Base-by-base conservation (phyloP, 2,797 vertebrate genomes). In the Tangara arthus region DNA sequence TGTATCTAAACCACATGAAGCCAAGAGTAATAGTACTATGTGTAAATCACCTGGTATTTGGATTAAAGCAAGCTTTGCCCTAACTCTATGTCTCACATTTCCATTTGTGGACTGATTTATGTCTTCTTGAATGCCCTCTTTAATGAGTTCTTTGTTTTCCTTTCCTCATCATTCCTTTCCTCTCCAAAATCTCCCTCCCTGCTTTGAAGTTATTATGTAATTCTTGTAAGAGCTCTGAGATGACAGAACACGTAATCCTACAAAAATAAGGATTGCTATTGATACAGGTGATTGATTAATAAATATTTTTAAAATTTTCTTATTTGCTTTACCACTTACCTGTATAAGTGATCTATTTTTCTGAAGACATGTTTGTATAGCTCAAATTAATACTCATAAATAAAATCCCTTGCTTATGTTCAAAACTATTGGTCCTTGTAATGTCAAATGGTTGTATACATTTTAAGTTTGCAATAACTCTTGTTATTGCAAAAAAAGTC, bases 301-400 rank as follows among this genome's bases (percentile, higher is more conserved):
- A 87, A 84, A 93, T 93, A 24, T 56, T 84, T 66, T 59, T 68
- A 13, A 65, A 64, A 77, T 94, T 90, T 90, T 92, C 37, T 66
- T 80, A 64, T 80, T 91, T 91, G 46, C 59, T 94, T 91, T 92
- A 75, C 41, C 56, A 53, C 9, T 4, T 92, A 73, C n/a, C 41
- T 80, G 56, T 87, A 77, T 59, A 73, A 84, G 73, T 66, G 70
- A 84, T 89, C 42, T 93, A 30, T 85, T 87, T 56, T 64, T 93
- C 56, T 68, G 34, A 89, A 35, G 68, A 78, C 2, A 0, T 60
- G 60, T 87, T 89, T 92, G 30, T 85, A 66, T 46, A 30, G 34
- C 57, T 71, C 18, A 85, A 81, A 93, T 72, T 81, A 78, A 46
- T 65, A 32, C 32, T 87, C 46, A 59, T 80, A 93, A 88, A 79